These are phyloP conservation scores for Poecilobothrus nobilitatus DNA, from an alignment of 2,888 invertebrate genomes.

Conservation along the genomic window DNA sequence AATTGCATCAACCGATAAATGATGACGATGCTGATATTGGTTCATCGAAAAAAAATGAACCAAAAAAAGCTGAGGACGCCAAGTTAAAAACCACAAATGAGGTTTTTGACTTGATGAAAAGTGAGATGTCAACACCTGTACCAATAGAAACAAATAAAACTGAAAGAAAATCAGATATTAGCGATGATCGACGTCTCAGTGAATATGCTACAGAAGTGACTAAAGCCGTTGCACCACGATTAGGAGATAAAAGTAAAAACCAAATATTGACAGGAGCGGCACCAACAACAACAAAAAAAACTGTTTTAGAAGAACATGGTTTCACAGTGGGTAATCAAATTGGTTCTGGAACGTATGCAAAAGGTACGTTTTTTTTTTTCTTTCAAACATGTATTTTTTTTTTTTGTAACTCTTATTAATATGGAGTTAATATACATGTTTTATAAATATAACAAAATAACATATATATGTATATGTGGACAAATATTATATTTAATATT, in stretches of 20 bases:
- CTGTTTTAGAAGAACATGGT: constrained; percentile 71
- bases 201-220: background rate
- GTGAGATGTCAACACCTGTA: background rate
- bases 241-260: background rate
- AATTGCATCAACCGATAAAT: background rate
- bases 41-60: background rate
- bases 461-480: too few species aligned
- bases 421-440: too few species aligned
- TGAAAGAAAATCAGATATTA: background rate
- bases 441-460: too few species aligned
- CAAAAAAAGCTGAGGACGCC: background rate
- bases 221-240: background rate
- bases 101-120: background rate
- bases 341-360: constrained; percentile 75
- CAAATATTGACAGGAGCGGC: background rate
- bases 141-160: background rate
- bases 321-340: constrained; percentile 66
- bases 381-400: too few species aligned
- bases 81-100: background rate
- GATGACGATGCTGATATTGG: background rate
- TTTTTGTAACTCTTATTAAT: too few species aligned
- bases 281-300: constrained; percentile 34
- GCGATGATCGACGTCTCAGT: background rate
- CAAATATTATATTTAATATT: too few species aligned
- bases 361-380: constrained; percentile 33